Conservation (phyloP, 1,140 invertebrate genomes). For the Bombus sibiricus region DNA sequence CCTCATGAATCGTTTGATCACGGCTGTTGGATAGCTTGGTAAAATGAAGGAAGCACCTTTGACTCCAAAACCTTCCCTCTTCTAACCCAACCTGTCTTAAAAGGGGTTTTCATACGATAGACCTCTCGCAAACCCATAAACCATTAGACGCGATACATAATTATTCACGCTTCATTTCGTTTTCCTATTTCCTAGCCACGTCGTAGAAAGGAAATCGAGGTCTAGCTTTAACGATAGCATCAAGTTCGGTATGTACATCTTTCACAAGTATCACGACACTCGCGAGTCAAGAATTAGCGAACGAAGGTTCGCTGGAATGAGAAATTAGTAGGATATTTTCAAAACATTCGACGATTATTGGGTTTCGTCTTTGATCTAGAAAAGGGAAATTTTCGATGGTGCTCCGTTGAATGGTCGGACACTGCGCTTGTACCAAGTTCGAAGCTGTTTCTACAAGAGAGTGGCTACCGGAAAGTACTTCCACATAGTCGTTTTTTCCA, state of each 20-base stretch:
- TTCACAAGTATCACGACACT: background rate
- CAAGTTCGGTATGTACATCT: background rate
- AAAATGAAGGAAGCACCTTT: conserved; percentile 73
- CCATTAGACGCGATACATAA: conserved; percentile 77
- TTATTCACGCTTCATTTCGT: conserved; percentile 77
- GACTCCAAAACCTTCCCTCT: conserved; percentile 64
- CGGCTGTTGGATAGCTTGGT: conserved; percentile 38
- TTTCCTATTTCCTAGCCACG: conserved; percentile 73
- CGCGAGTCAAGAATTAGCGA: background rate
- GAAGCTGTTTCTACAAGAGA: no score
- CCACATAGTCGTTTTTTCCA: no score
- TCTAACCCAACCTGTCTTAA: conserved; percentile 1
- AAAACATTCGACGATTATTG: no score
- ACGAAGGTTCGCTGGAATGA: background rate
- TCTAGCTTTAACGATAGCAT: background rate
- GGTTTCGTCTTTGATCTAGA: no score
- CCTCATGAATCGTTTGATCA: conserved; percentile 72
- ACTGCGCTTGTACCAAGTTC: no score
- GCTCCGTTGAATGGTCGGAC: no score
- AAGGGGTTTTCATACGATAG: background rate
- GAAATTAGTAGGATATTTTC: no score
- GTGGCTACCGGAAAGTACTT: no score
- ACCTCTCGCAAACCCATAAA: conserved; percentile 60
- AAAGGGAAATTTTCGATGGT: no score
- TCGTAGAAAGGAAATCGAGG: conserved; percentile 17